Conservation (phyloP, 30 jellyfish, hydroid and myxozoan genomes). For the Morbakka virulenta region DNA sequence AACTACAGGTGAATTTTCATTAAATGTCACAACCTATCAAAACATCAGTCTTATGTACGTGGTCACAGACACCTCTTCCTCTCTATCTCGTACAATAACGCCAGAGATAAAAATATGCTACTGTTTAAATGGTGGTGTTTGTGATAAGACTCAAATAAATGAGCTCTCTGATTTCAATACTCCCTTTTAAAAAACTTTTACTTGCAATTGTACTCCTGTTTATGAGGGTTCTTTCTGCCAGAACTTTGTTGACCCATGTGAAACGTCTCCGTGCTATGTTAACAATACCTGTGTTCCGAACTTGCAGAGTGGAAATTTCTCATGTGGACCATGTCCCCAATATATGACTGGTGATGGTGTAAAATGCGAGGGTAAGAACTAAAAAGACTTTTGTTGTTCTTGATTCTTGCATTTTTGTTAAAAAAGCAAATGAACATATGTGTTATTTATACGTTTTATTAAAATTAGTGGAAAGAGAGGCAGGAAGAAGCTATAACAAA, state of each 20-base stretch:
- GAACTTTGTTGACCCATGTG: slow-evolving; percentile 14
- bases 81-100: slow-evolving; percentile 20
- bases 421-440: too few species aligned
- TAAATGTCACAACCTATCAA: slow-evolving; percentile 14
- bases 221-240: slow-evolving; percentile 55
- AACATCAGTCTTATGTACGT: slow-evolving; percentile 26
- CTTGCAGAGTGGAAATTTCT: background rate
- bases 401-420: too few species aligned
- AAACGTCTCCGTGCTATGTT: slow-evolving; percentile 45
- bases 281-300: slow-evolving; percentile 56
- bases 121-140: slow-evolving; percentile 62
- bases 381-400: too few species aligned
- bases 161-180: background rate
- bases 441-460: too few species aligned
- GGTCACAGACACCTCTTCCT: slow-evolving; percentile 10
- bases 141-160: slow-evolving; percentile 11
- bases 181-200: slow-evolving; percentile 5
- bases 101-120: slow-evolving; percentile 48
- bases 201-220: slow-evolving; percentile 45
- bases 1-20: slow-evolving; percentile 2
- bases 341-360: slow-evolving; percentile 64
- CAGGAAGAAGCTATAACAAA: too few species aligned
- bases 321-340: slow-evolving; percentile 61
- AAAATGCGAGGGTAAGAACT: slow-evolving; percentile 64
- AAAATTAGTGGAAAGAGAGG: too few species aligned